Conservation (phyloP, 2,888 invertebrate species). For the Plebejus melissa region DNA sequence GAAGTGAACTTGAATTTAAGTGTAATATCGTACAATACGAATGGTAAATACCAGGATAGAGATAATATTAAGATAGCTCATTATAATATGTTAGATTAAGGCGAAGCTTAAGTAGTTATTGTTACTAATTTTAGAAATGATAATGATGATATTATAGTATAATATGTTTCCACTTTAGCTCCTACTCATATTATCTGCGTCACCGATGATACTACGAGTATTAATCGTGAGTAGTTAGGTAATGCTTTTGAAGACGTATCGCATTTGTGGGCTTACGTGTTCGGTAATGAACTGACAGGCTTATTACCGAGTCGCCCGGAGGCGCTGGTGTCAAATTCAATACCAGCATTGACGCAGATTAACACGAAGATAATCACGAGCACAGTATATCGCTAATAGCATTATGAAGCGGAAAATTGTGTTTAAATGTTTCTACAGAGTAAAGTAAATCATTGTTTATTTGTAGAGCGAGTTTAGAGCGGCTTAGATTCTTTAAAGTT, state of each 20-base stretch:
- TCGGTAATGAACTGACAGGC: slow-evolving; percentile 39
- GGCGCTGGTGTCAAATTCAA: slow-evolving; percentile 39
- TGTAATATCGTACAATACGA: not conserved
- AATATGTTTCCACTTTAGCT: too few species aligned
- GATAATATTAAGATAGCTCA: not conserved
- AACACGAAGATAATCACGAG: slow-evolving; percentile 19
- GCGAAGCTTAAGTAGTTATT: not conserved
- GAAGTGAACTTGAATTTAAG: not conserved
- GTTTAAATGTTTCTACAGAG: slow-evolving; percentile 2
- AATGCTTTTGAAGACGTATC: slow-evolving; percentile 20
- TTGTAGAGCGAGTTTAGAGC: not conserved
- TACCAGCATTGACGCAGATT: slow-evolving; percentile 36
- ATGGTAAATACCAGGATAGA: not conserved
- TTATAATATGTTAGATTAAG: not conserved
- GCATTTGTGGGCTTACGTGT: slow-evolving; percentile 17
- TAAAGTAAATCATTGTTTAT: slow-evolving; percentile 12
- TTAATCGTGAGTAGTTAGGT: not conserved
- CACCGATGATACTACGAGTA: not conserved
- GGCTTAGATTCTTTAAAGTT: slow-evolving; percentile 17
- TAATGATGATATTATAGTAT: not conserved
- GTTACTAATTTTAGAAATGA: not conserved
- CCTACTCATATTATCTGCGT: not conserved
- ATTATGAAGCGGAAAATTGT: not conserved
- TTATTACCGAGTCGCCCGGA: slow-evolving; percentile 39
- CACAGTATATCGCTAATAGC: not conserved